Evolutionary conservation across 1,140 invertebrate species (phyloP), one percentile per base, ranked within the genome.

Genomic region (Fopius arisanus): DNA sequence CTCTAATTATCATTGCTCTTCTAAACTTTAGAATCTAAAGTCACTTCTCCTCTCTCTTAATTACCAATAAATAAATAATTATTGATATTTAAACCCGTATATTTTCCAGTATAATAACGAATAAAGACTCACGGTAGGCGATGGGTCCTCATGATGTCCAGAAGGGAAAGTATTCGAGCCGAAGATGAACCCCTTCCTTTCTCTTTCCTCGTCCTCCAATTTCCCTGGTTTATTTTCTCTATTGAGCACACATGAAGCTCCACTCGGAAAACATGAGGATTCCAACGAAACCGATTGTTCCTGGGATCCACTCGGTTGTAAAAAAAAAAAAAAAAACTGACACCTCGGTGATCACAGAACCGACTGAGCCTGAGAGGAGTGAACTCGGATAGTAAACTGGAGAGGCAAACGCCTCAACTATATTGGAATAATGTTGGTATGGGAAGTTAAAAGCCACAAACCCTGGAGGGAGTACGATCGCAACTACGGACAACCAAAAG

Each of bases 321-420:
- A 28, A 59, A 43, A 54, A 19, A 70, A 68, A 76, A 4, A 31
- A 37, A 37, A 37, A 37, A 37, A 37, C 33, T 37, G 33, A 12
- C 33, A 37, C 33, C 33, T 37, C 41, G 65, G 59, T 67, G 29
- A 65, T 31, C 19, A 41, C 29, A 29, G 59, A 65, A 72, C 65
- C 48, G 71, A 77, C 76, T 75, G 76, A 77, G 74, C 75, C 72
- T 73, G 70, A 77, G 70, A 70, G 70, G 67, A 75, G 2, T 33
- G 59, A 74, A 74, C 72, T 74, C 72, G 51, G 71, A 63, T 65
- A 73, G 62, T 31, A 65, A 65, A 65, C 62, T 65, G 23, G 19
- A 59, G 14, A 59, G 23, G 54, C 54, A 59, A 59, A 59, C 6
- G 54, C 54, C 23, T 59, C 54, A 59, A 51, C 5, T 59, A 59